Evolutionary conservation across 2,888 invertebrate genomes (phyloP).

Genomic region (Spilarctia lutea): DNA sequence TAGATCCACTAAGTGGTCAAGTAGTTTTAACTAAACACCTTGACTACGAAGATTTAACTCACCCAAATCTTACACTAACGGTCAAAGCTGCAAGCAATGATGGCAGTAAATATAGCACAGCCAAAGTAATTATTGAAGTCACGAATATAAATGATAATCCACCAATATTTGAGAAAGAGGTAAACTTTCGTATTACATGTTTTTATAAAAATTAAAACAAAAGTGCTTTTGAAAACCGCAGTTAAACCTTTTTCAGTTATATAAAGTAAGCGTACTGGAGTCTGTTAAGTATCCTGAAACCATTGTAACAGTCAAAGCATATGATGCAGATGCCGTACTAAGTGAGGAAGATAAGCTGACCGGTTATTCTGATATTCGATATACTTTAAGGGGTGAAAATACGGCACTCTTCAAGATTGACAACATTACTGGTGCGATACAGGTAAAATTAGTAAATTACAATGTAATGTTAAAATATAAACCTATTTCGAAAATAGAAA

Average conservation of each 20-base stretch:
- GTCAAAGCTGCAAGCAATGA: conserved; percentile 86
- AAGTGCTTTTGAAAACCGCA: not conserved
- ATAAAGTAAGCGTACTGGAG: conserved; percentile 90
- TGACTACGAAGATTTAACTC: conserved; percentile 91
- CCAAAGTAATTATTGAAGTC: conserved; percentile 90
- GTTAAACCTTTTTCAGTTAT: conserved; percentile 75
- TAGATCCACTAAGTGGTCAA: conserved; percentile 90
- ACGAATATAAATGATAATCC: conserved; percentile 93
- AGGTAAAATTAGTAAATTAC: conserved; percentile 66
- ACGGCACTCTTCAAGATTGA: conserved; percentile 91
- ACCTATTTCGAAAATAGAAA: not conserved
- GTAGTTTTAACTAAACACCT: conserved; percentile 90
- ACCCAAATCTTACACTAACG: conserved; percentile 86
- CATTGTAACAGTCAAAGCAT: conserved; percentile 89
- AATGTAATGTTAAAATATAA: not conserved
- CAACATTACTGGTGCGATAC: conserved; percentile 89
- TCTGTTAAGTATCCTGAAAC: conserved; percentile 89
- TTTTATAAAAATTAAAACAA: not conserved
- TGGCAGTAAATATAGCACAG: conserved; percentile 87
- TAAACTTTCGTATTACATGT: conserved; percentile 47
- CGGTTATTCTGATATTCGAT: conserved; percentile 90
- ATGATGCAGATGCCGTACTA: conserved; percentile 89
- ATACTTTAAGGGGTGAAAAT: conserved; percentile 91
- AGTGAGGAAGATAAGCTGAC: conserved; percentile 85
- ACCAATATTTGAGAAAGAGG: conserved; percentile 89